Evolutionary conservation across 92 coral and sea anemone species (phyloP).

Genomic region (Siderastrea siderea): DNA sequence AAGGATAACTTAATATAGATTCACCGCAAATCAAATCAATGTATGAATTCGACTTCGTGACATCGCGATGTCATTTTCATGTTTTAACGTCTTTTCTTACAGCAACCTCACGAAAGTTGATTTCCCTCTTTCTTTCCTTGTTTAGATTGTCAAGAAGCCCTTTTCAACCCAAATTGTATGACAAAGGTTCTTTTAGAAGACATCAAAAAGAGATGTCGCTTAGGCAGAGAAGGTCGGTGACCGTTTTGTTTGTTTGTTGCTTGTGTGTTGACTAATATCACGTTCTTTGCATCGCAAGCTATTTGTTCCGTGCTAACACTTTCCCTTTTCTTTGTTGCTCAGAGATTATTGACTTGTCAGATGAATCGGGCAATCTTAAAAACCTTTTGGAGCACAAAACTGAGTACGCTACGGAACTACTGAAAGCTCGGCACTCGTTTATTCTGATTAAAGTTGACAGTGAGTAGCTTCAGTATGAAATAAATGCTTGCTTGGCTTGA

Average conservation of each 20-base stretch:
- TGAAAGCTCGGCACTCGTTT: constrained; percentile 88
- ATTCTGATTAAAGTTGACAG: constrained; percentile 95
- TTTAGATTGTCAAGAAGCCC: constrained; percentile 86
- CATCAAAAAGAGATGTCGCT: constrained; percentile 88
- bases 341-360: constrained; percentile 92
- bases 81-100: not conserved
- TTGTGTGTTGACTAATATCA: not conserved
- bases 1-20: not conserved
- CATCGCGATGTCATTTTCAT: not conserved
- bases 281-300: not conserved
- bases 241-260: constrained; percentile 4
- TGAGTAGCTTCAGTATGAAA: constrained; percentile 53
- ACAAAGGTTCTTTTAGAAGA: constrained; percentile 92
- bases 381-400: constrained; percentile 86
- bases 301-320: constrained; percentile 9
- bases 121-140: not conserved
- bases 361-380: constrained; percentile 92
- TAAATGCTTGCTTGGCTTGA: no score
- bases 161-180: constrained; percentile 94
- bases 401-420: constrained; percentile 83
- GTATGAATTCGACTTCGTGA: constrained; percentile 14
- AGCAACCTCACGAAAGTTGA: not conserved
- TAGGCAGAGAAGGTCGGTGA: constrained; percentile 79
- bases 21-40: not conserved
- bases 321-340: constrained; percentile 23